A percentile compares a stretch with the other conserved stretches of the same genome.
Conservation (phyloP, 2,888 invertebrate genomes). For the Tenodera sinensis region DNA sequence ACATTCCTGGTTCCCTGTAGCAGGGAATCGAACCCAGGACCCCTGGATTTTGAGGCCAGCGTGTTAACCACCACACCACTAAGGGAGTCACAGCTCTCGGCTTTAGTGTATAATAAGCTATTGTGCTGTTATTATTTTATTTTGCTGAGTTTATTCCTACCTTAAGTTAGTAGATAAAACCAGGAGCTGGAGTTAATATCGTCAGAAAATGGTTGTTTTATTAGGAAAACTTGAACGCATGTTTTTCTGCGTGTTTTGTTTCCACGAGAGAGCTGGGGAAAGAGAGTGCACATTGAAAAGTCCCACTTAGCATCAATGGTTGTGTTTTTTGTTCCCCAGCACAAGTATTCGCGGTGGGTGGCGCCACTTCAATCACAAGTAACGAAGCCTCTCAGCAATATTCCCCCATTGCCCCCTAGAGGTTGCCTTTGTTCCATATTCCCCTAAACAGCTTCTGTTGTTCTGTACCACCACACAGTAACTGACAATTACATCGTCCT, state of each 20-base stretch:
- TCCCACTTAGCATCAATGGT: not conserved
- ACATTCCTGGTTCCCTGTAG: no score
- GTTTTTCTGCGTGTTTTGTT: not conserved
- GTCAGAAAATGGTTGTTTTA: no score
- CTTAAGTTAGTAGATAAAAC: no score
- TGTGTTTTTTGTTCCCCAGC: not conserved
- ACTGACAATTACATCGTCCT: not conserved
- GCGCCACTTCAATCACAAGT: constrained; percentile 11
- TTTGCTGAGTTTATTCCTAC: no score
- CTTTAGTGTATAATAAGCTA: no score
- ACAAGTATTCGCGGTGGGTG: not conserved
- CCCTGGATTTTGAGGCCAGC: no score
- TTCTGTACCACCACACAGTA: not conserved
- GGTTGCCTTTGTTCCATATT: not conserved
- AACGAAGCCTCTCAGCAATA: not conserved
- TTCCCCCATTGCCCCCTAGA: not conserved
- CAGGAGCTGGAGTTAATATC: no score
- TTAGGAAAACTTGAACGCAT: no score
- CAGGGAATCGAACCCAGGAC: no score
- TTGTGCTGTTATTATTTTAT: no score
- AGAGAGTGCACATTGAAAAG: not conserved
- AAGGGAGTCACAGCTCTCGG: no score
- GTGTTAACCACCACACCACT: no score
- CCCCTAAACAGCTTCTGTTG: not conserved
- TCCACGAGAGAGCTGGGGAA: not conserved